Evolutionary conservation across 1,140 invertebrate genomes (phyloP).

Genomic region (Ectropis grisescens): DNA sequence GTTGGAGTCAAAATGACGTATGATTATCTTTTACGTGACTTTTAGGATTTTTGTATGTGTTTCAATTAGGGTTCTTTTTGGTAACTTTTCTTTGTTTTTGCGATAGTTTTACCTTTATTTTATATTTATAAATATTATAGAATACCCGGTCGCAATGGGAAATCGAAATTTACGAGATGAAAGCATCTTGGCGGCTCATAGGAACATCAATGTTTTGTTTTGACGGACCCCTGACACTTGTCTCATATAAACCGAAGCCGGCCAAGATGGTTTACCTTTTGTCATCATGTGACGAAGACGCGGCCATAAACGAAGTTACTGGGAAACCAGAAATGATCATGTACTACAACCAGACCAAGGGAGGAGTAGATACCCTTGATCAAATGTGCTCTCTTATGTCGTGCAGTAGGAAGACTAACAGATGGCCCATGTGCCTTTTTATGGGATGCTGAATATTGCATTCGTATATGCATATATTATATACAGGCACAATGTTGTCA

Average conservation of each 20-base stretch:
- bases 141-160: no score
- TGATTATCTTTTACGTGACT: no score
- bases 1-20: no score
- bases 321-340: not conserved
- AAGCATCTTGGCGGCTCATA: no score
- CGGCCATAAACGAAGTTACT: not conserved
- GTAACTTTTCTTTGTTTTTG: no score
- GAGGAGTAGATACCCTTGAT: not conserved
- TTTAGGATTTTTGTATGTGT: no score
- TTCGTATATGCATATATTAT: slow-evolving; percentile 31
- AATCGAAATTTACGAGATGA: no score
- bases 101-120: no score
- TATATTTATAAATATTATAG: no score
- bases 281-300: not conserved
- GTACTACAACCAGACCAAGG: not conserved
- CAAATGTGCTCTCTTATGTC: slow-evolving; percentile 11
- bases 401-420: slow-evolving; percentile 21
- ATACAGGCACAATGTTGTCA: slow-evolving; percentile 7
- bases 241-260: not conserved
- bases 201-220: slow-evolving; percentile 31
- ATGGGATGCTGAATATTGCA: slow-evolving; percentile 24
- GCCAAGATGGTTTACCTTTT: not conserved
- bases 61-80: no score
- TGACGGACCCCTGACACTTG: not conserved
- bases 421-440: slow-evolving; percentile 30